Percentiles rank a stretch among this genome's conserved stretches.
phyloP scores from a whole-genome alignment of 2,888 invertebrate genomes.

The Bellardia pandia region DNA sequence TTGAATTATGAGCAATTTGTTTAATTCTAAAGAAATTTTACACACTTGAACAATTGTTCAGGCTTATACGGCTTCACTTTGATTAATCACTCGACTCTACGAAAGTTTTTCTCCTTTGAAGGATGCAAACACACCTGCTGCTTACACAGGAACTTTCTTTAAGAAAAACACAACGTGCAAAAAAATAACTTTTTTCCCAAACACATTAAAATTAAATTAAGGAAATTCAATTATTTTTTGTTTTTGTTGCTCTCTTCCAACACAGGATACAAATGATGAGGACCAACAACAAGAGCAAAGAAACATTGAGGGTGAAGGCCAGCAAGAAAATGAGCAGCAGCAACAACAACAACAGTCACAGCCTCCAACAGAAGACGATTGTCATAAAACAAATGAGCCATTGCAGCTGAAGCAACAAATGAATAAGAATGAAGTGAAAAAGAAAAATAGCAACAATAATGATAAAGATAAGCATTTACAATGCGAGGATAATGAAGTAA shows the following conservation, averaged over 20 bases:
- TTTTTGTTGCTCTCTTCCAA: slow-evolving; percentile 8
- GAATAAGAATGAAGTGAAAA: slow-evolving; percentile 58
- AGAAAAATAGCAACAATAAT: slow-evolving; percentile 40
- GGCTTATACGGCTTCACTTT: background rate
- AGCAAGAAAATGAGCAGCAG: slow-evolving; percentile 60
- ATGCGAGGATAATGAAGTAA: slow-evolving; percentile 28
- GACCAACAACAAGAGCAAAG: slow-evolving; percentile 30
- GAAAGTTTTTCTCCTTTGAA: background rate
- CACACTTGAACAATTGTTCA: background rate
- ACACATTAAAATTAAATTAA: slow-evolving; percentile 13
- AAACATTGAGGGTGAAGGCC: slow-evolving; percentile 65
- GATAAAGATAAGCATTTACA: slow-evolving; percentile 39
- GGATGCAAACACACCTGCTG: slow-evolving; percentile 36
- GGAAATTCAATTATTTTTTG: slow-evolving; percentile 38
- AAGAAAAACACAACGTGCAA: background rate
- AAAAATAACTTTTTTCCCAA: slow-evolving; percentile 6
- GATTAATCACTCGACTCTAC: background rate
- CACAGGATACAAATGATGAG: slow-evolving; percentile 45
- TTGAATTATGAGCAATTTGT: background rate
- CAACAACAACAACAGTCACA: slow-evolving; percentile 47
- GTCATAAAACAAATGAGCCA: slow-evolving; percentile 58
- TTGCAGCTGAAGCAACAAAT: slow-evolving; percentile 66
- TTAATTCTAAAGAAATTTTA: background rate
- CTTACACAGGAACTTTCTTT: slow-evolving; percentile 24
- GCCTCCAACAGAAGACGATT: background rate